Conservation (phyloP, 2,113 vertebrate species). For the Pristiophorus japonicus region DNA sequence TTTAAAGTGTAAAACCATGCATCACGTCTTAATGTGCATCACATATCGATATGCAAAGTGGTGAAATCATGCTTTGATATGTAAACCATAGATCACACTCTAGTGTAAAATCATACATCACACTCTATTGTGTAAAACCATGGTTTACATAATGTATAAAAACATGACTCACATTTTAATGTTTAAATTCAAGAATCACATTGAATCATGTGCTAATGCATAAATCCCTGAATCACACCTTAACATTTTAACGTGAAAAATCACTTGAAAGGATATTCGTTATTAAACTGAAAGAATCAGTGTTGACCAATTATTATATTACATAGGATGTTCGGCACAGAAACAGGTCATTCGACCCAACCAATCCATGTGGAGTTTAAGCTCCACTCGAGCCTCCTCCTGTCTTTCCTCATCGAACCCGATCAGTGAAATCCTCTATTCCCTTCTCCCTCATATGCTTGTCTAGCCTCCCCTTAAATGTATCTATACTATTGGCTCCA, state of each 20-base stretch:
- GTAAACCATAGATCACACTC: constrained; percentile 2
- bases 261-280: not conserved
- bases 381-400: too few species aligned
- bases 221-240: not conserved
- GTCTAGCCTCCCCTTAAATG: too few species aligned
- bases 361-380: too few species aligned
- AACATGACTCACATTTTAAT: constrained; percentile 15
- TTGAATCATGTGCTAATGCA: not conserved
- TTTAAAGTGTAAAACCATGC: constrained; percentile 10
- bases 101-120: constrained; percentile 4
- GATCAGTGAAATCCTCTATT: too few species aligned
- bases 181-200: not conserved
- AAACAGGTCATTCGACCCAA: too few species aligned
- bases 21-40: constrained; percentile 17
- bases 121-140: constrained; percentile 4
- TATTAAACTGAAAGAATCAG: not conserved
- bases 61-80: constrained; percentile 22
- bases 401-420: too few species aligned
- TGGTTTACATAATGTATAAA: constrained; percentile 15
- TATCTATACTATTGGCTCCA: too few species aligned
- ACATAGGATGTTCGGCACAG: too few species aligned
- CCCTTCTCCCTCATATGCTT: too few species aligned
- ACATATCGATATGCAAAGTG: not conserved
- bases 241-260: not conserved
- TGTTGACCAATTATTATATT: not conserved